phyloP scores from a whole-genome alignment of 2,797 vertebrate genomes.

The Mus caroli region DNA sequence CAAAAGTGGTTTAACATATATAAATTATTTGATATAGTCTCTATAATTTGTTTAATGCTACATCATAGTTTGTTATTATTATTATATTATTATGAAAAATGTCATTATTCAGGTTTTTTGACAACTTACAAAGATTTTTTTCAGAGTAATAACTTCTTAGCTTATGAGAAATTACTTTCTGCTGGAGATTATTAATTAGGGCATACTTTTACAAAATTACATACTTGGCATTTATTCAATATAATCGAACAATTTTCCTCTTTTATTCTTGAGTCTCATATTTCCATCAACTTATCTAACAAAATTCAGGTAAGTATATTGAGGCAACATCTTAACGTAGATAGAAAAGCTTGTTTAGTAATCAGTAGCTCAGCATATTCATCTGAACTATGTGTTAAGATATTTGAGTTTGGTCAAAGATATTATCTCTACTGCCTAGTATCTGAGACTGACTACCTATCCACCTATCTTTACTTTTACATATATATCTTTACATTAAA shows the following conservation, averaged over 20 bases:
- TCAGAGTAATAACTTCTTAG: constrained; percentile 37
- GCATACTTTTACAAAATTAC: constrained; percentile 42
- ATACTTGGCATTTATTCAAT: constrained; percentile 53
- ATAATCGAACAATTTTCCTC: background rate
- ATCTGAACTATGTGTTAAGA: constrained; percentile 36
- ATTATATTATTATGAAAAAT: constrained; percentile 1
- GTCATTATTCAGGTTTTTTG: constrained; percentile 41
- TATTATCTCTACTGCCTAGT: background rate
- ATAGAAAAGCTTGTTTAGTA: constrained; percentile 9
- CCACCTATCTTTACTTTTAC: background rate
- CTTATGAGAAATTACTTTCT: constrained; percentile 43
- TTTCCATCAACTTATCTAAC: constrained; percentile 1
- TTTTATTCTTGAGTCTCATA: background rate
- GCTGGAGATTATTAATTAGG: constrained; percentile 26
- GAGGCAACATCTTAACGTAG: background rate
- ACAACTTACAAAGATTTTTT: constrained; percentile 25
- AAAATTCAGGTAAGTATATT: constrained; percentile 42
- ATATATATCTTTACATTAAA: background rate
- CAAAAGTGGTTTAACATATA: constrained; percentile 30
- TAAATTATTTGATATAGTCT: background rate
- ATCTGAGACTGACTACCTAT: background rate
- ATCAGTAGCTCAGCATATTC: background rate
- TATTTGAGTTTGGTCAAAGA: constrained; percentile 4
- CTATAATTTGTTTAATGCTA: background rate
- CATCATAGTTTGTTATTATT: background rate